Base-by-base conservation (phyloP, 2,797 vertebrate genomes). In the Neosilurus mollespiculum region DNA sequence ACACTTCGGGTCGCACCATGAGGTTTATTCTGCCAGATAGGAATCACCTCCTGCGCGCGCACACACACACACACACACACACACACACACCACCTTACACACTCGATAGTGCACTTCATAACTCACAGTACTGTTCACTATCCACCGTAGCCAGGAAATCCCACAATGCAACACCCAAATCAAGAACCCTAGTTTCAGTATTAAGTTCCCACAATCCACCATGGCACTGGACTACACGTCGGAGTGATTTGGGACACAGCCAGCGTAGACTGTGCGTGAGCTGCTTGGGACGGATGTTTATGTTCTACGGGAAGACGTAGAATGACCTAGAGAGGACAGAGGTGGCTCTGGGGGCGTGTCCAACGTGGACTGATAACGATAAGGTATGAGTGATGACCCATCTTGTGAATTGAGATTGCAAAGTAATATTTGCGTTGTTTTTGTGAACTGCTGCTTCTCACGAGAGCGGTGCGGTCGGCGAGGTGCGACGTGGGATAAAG, bases 21-120 rank as follows among this genome's bases (percentile, higher is more conserved):
- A 16, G 97, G 97, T 88, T 99, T 99, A 92, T 99, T 99, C 93
- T 99, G 97, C 98, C 98, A 99, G 91, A 99, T 97, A 81, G 98
- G 98, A 88, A 99, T 96, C 20, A 96, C 96, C 92, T 98, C 88
- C 89, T 93, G 89, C 73, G 82, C 22, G 84, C 88, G 66, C 80
- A 58, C 18, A 56, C 30, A 54, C 2, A 9, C 12, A 54, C 20
- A 73, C 49, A 65, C 24, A 24, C 59, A n/a, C 20, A 62, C n/a
- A 62, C 59, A 62, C 61, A n/a, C 20, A 8, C 9, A 5, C 9
- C 22, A 61, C n/a, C n/a, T n/a, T n/a, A n/a, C n/a, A n/a, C n/a
- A n/a, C n/a, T 2, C 16, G 26, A 34, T 18, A 3, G 2, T 37
- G 7, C 2, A 66, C 15, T 34, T 20, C 9, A 3, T 1, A 67